Base-by-base conservation (phyloP, 1,140 invertebrate species). In the Atta cephalotes region DNA sequence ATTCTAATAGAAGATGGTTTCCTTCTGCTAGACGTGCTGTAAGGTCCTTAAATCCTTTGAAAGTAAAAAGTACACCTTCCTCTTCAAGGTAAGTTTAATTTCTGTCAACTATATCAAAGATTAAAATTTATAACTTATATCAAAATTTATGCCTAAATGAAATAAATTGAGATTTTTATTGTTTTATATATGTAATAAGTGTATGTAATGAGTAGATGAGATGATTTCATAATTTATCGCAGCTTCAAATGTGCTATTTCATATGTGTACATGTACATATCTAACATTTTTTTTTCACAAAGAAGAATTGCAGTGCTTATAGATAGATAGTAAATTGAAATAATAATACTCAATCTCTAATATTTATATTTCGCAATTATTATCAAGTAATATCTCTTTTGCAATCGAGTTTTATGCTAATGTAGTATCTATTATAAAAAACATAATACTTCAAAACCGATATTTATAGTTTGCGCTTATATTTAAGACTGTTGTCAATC, bases 41-140 rank as follows among this genome's bases (percentile, higher is more conserved):
- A 89, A 94, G 87, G 90, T 71, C 77, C n/a, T 71, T 72, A 78
- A 28, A 66, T 78, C 56, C 89, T 63, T 86, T 86, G 82, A 91
- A 85, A 86, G 7, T 74, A 66, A 80, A 81, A 77, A 85, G 12
- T 63, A 45, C 71, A 21, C 58, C 63, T 76, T 49, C 51, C 18
- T 84, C 74, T 21, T 87, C 89, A 68, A 91, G 93, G 94, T 94
- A 92, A 94, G 93, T 92, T 85, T 70, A 35, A 6, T 35, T 79
- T 31, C 7, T 35, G 18, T 72, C 49, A 18, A 39, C 1, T 31
- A 14, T 45, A 68, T 70, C n/a, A 49, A 51, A 70, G 14, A 45
- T 70, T 39, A 58, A 49, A 81, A 18, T 14, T 70, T 28, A 3
- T 12, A 53, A 53, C 12, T 51, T 80, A 1, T 56, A 18, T 7